Percentiles rank a stretch among this genome's conserved stretches.
Evolutionary conservation across 2,888 invertebrate genomes (phyloP).

Genomic region (Euproctis similis): DNA sequence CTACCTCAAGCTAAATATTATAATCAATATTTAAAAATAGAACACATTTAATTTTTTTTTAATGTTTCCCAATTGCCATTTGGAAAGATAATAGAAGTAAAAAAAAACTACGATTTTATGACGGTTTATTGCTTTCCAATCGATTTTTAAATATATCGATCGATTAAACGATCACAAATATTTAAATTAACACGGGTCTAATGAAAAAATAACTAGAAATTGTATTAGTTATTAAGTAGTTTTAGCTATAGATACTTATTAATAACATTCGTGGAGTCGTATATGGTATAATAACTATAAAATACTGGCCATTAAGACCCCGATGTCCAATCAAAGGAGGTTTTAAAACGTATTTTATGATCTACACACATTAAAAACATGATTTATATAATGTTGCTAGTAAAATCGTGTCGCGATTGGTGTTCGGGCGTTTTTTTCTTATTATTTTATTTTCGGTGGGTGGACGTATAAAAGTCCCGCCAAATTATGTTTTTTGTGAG

Average conservation of each 20-base stretch:
- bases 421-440: constrained; percentile 36
- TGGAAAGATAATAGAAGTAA: constrained; percentile 7
- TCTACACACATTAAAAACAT: constrained; percentile 45
- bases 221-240: constrained; percentile 31
- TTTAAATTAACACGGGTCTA: constrained; percentile 16
- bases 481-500: constrained; percentile 12
- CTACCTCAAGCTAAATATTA: constrained; percentile 3
- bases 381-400: constrained; percentile 61
- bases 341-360: constrained; percentile 50
- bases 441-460: constrained; percentile 17
- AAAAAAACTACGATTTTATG: constrained; percentile 13
- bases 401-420: constrained; percentile 58
- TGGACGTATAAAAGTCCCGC: constrained; percentile 13
- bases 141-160: constrained; percentile 27
- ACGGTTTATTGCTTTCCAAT: constrained; percentile 5
- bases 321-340: constrained; percentile 55
- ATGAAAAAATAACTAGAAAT: constrained; percentile 9
- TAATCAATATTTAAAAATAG: constrained; percentile 10
- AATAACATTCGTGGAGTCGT: constrained; percentile 21
- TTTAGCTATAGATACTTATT: constrained; percentile 16
- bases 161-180: constrained; percentile 11
- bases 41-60: constrained; percentile 10
- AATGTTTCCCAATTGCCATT: constrained; percentile 12
- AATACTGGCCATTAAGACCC: constrained; percentile 39
- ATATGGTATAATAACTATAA: constrained; percentile 29